Evolutionary conservation across 2,888 invertebrate species (phyloP).

Genomic region (Trissoscelio sp.): DNA sequence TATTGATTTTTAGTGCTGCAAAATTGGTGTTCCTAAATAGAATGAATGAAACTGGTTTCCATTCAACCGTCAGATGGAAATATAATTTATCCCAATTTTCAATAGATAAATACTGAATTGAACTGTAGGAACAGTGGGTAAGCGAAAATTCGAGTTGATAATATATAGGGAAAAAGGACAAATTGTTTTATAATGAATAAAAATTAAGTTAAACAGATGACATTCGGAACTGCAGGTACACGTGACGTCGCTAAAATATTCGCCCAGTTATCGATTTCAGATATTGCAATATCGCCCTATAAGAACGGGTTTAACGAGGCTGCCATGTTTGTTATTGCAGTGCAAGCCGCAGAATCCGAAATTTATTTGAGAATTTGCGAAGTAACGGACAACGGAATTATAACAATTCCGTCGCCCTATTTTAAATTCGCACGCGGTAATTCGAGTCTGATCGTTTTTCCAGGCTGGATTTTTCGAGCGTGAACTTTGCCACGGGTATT

Average conservation of each 20-base stretch:
- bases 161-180: background rate
- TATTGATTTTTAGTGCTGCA: no score
- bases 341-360: constrained; percentile 20
- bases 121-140: constrained; percentile 1
- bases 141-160: background rate
- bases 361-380: constrained; percentile 27
- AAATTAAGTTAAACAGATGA: constrained; percentile 48
- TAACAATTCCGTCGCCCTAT: background rate
- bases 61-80: background rate
- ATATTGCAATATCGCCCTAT: constrained; percentile 36
- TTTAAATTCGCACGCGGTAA: background rate
- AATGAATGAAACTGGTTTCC: background rate
- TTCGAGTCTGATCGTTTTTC: background rate
- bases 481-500: constrained; percentile 32
- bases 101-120: constrained; percentile 15
- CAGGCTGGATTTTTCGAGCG: background rate
- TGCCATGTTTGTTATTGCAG: constrained; percentile 40
- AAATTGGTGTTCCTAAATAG: no score
- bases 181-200: constrained; percentile 17
- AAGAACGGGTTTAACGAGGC: constrained; percentile 42
- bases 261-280: constrained; percentile 46
- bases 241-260: constrained; percentile 40
- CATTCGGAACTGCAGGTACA: constrained; percentile 28
- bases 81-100: constrained; percentile 15
- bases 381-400: constrained; percentile 19